Conservation (phyloP, 2,888 invertebrate genomes). For the Lamellibrachia satsuma region DNA sequence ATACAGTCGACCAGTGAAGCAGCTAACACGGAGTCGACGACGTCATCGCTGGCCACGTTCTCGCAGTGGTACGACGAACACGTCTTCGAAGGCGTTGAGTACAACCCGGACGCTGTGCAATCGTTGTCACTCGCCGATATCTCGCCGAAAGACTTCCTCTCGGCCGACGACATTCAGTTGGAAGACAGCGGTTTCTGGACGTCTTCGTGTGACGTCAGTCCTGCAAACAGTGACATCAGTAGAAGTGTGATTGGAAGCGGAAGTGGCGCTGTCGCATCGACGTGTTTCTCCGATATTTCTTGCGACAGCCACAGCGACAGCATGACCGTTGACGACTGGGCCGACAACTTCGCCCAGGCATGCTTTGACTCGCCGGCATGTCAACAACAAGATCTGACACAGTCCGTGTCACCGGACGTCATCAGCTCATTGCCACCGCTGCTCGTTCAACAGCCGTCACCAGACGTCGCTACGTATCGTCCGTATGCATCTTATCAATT, state of each 20-base stretch:
- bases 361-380: neutral
- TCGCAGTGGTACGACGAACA: slow-evolving; percentile 5
- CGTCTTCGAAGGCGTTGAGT: neutral
- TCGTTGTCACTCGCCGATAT: neutral
- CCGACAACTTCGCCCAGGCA: neutral
- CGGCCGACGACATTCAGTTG: neutral
- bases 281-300: neutral
- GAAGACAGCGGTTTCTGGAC: neutral
- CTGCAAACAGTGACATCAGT: neutral
- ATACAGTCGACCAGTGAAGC: neutral
- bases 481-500: neutral
- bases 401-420: neutral
- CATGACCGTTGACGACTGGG: neutral
- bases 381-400: neutral
- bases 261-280: neutral
- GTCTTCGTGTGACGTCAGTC: neutral
- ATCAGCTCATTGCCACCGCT: neutral
- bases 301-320: neutral
- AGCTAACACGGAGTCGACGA: neutral
- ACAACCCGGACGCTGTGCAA: slow-evolving; percentile 7
- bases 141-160: neutral
- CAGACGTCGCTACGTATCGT: neutral
- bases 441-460: neutral
- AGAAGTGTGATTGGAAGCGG: neutral
- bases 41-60: neutral